Base-by-base conservation (phyloP, 1,140 invertebrate genomes). In the Notospermus geniculatus region DNA sequence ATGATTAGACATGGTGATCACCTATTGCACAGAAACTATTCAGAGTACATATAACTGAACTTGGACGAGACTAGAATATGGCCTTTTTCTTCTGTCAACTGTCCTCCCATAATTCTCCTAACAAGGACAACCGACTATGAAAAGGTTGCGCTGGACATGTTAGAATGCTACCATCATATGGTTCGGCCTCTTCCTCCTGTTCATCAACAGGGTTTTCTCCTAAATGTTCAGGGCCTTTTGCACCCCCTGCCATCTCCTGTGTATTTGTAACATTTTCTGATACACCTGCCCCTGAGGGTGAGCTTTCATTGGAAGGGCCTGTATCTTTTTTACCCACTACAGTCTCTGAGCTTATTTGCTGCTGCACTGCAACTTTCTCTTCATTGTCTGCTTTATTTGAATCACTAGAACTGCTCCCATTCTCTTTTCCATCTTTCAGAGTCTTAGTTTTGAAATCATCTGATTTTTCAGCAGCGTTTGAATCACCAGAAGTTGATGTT, bases 71-170 rank as follows among this genome's bases (percentile, higher is more conserved):
- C n/a, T n/a, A n/a, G n/a, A n/a, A n/a, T n/a, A n/a, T n/a, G n/a
- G n/a, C 25, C 22, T 23, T 25, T 41, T 39, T 27, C 9, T 17
- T 39, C 19, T 19, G 19, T 41, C 29, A 23, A 22, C 19, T 56
- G 15, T 64, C 50, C 15, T 66, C 65, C 71, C 77, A 82, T 68
- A 83, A 77, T 83, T 90, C 88, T 17, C 89, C 89, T 45, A 87
- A 84, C 52, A 90, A 79, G n/a, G 88, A 88, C 78, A 90, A 84
- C 63, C 88, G 83, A 79, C 87, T 86, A 50, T 88, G 77, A 74
- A 89, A 90, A 46, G 88, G 85, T 59, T 87, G 87, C 25, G 88
- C 85, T 53, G 86, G 84, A 70, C 88, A 90, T 28, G 85, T 83
- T 28, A 90, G 70, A 5, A 86, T 68, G n/a, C 86, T 80, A 74